Base-by-base conservation (phyloP, 2,888 invertebrate genomes). In the Acanthosepion lycidas region DNA sequence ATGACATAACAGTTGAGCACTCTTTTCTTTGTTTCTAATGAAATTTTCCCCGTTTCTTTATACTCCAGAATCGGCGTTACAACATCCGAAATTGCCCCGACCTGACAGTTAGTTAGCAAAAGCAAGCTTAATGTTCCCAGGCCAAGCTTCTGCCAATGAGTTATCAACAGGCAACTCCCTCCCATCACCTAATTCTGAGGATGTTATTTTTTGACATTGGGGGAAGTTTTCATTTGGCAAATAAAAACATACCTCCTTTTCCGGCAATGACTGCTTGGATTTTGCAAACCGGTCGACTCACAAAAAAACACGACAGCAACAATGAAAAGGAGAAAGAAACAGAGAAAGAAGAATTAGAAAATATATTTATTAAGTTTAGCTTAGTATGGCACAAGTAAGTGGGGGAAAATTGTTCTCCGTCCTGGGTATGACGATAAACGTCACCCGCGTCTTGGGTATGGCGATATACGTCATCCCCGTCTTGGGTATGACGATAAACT, bases 171-270 rank as follows among this genome's bases (percentile, higher is more conserved):
- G n/a, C n/a, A 5, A 15, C n/a, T 78, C 78, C 23, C 78, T 33
- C 78, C n/a, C n/a, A 3, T 8, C 78, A 33, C n/a, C n/a, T 33
- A 78, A 78, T 78, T 78, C 78, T 78, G 12, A 78, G 78, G 78
- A 78, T 78, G 78, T 78, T 78, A 78, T 78, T 78, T 78, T 78
- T 78, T 78, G 78, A 78, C 78, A 6, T 33, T 78, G n/a, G 78
- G 78, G 78, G n/a, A 78, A 78, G 78, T 78, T 78, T n/a, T 78
- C 78, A 78, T 78, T 78, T 78, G 78, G n/a, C 78, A 78, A 78
- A 78, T 78, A 78, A 78, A 78, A 78, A 78, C 78, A 78, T 78
- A 33, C 78, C 78, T n/a, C 78, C n/a, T 78, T 78, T 78, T 78
- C 78, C 78, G 78, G 78, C 78, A 78, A 78, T 33, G 33, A 15